Evolutionary conservation across 2,113 vertebrate species (phyloP).

Genomic region (Asarcornis scutulata): DNA sequence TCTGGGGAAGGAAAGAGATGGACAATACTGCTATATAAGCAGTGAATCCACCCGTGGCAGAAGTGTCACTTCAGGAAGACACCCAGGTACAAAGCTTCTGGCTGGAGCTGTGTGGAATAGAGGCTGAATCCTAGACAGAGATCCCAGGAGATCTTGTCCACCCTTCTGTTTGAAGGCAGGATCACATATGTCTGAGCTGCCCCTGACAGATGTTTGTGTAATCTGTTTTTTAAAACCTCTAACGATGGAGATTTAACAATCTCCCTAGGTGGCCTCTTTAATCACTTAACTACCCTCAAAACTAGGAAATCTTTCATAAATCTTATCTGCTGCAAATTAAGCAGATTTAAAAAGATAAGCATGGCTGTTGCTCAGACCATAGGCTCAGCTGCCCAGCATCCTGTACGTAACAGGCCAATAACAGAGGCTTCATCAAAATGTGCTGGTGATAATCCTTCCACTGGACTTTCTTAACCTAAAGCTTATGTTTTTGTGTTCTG

Average conservation of each 20-base stretch:
- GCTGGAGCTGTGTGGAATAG: not conserved
- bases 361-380: not conserved
- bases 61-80: not conserved
- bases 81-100: not conserved
- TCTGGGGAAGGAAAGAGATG: not conserved
- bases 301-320: not conserved
- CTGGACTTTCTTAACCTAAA: not conserved
- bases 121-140: not conserved
- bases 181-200: not conserved
- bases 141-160: not conserved
- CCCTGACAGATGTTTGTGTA: not conserved
- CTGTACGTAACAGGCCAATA: not conserved
- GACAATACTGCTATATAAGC: not conserved
- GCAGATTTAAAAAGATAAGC: not conserved
- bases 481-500: not conserved
- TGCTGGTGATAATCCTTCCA: not conserved
- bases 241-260: not conserved
- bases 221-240: not conserved
- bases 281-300: not conserved
- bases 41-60: not conserved
- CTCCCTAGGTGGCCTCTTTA: not conserved
- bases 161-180: not conserved
- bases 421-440: not conserved
- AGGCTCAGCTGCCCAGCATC: not conserved
- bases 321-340: conserved; percentile 2